Evolutionary conservation across 2,797 vertebrate species (phyloP), one percentile per base, ranked within the genome.

Genomic region (Chelon auratus): DNA sequence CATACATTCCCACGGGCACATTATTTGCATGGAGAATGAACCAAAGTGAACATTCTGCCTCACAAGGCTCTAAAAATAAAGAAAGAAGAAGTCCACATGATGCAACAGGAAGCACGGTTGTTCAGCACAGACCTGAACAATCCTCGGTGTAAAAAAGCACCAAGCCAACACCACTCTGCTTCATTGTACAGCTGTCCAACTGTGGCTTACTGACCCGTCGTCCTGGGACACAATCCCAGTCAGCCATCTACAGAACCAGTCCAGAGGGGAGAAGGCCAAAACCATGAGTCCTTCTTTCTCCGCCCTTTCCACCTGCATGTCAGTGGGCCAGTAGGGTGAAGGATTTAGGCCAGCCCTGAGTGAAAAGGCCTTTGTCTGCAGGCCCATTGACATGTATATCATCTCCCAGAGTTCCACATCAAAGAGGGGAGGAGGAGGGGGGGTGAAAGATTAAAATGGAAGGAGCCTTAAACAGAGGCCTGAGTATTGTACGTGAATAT

Each of bases 381-480:
- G 75, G 24, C 61, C 92, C 67, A 93, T 94, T 94, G 92, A 94
- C 91, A 94, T 94, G 93, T 91, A 94, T 94, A 93, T 93, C 76
- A 87, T 88, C 88, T 88, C 86, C 84, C 83, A 75, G 73, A 85
- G 82, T 52, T 80, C 69, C 58, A 84, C 87, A 90, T 89, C 82
- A 88, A 90, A 84, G 77, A n/a, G 4, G 72, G 60, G 81, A 33
- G 78, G 20, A 22, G 50, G 50, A 52, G 65, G 22, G 39, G 59
- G 74, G 70, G 72, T 4, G 33, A 61, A 40, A 52, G 58, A 63
- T 83, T 79, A 80, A 84, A 88, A 80, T 62, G 42, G 83, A 67
- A 52, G 75, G 13, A 81, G 74, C 68, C 75, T 81, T 78, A 79
- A 88, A 79, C 8, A 1, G 68, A 89, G 77, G 68, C 77, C 75